Evolutionary conservation across 2,888 invertebrate species (phyloP).

Genomic region (Apotomis turbidana): DNA sequence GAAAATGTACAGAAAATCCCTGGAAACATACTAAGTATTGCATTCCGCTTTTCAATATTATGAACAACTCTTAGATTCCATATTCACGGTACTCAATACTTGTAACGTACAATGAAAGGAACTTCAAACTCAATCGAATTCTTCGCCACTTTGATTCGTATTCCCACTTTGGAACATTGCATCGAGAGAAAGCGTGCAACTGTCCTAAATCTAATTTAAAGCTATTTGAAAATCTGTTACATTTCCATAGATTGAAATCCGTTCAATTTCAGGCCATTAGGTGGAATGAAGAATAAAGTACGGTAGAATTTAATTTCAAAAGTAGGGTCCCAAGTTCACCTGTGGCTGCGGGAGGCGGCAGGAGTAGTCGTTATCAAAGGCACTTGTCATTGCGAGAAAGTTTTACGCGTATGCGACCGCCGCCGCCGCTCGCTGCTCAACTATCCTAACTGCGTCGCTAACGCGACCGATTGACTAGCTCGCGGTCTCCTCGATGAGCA

Average conservation of each 20-base stretch:
- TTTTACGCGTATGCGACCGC: conserved; percentile 53
- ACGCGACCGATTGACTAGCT: conserved; percentile 45
- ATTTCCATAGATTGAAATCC: conserved; percentile 52
- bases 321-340: conserved; percentile 58
- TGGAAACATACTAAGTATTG: not conserved
- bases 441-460: conserved; percentile 55
- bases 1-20: not conserved
- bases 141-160: conserved; percentile 65
- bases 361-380: conserved; percentile 54
- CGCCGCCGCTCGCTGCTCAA: conserved; percentile 48
- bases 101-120: conserved; percentile 61
- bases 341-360: conserved; percentile 43
- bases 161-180: conserved; percentile 64
- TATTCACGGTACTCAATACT: conserved; percentile 46
- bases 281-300: conserved; percentile 51
- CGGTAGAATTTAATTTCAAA: conserved; percentile 65
- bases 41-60: not conserved
- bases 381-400: conserved; percentile 56
- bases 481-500: conserved; percentile 21
- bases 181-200: conserved; percentile 63
- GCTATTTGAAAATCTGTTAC: conserved; percentile 48
- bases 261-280: conserved; percentile 42
- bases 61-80: conserved; percentile 4
- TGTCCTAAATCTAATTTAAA: conserved; percentile 72
- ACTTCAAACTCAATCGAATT: conserved; percentile 69